Evolutionary conservation across 2,888 invertebrate genomes (phyloP).

Genomic region (Neuroscelio doddi): DNA sequence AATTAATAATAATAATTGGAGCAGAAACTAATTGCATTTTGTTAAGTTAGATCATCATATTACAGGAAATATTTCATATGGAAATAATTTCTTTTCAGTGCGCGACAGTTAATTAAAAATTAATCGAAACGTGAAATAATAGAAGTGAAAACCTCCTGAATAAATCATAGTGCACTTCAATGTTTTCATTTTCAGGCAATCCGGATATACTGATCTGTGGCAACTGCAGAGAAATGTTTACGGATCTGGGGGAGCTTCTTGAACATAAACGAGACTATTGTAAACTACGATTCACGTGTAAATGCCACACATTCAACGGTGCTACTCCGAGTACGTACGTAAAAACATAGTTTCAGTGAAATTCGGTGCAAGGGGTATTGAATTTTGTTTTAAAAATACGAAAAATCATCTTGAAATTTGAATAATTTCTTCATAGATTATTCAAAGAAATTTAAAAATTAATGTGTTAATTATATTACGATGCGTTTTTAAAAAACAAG

Average conservation of each 20-base stretch:
- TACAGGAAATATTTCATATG: conserved; percentile 9
- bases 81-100: not conserved
- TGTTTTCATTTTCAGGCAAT: conserved; percentile 74
- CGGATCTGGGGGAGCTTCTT: conserved; percentile 80
- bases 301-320: conserved; percentile 77
- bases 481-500: too few relatives aligned
- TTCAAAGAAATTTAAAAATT: too few relatives aligned
- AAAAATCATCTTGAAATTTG: too few relatives aligned
- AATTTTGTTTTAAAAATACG: too few relatives aligned
- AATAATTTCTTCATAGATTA: too few relatives aligned
- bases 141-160: conserved; percentile 21
- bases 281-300: conserved; percentile 81
- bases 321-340: conserved; percentile 72
- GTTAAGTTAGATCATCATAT: too few relatives aligned
- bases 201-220: conserved; percentile 85
- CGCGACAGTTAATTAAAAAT: not conserved
- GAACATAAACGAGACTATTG: conserved; percentile 84
- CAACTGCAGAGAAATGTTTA: conserved; percentile 83
- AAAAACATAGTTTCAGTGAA: conserved; percentile 46
- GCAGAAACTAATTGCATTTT: too few relatives aligned
- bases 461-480: too few relatives aligned
- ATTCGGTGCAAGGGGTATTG: too few relatives aligned
- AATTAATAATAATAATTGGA: too few relatives aligned
- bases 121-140: not conserved
- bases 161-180: conserved; percentile 41